Percentiles rank a stretch among this genome's conserved stretches.
Evolutionary conservation across 2,888 invertebrate species (phyloP).

Genomic region (Polydesmus complanatus): DNA sequence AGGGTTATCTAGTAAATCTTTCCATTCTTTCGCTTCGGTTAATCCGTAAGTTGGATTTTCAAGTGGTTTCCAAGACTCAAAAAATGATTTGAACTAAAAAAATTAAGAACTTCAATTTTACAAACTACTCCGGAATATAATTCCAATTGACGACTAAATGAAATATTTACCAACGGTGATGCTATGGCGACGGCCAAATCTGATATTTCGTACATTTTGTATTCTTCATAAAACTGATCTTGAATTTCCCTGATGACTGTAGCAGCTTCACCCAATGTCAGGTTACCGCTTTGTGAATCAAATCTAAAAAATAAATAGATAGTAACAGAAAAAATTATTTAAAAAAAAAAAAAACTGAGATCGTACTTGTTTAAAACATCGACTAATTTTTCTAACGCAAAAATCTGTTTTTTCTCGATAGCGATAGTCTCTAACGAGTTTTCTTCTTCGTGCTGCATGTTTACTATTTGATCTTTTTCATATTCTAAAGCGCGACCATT

Average conservation of each 20-base stretch:
- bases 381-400: conserved; percentile 54
- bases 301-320: conserved; percentile 6
- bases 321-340: conserved; percentile 24
- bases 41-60: conserved; percentile 33
- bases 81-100: conserved; percentile 53
- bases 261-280: conserved; percentile 45
- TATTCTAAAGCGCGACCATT: conserved; percentile 62
- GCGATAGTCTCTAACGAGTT: conserved; percentile 50
- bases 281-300: no score
- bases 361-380: conserved; percentile 44
- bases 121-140: no score
- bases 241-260: conserved; percentile 43
- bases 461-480: conserved; percentile 62
- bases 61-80: conserved; percentile 68
- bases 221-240: conserved; percentile 55
- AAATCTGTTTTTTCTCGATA: conserved; percentile 57
- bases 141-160: no score
- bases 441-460: conserved; percentile 62
- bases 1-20: conserved; percentile 31
- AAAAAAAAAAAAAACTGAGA: conserved; percentile 16
- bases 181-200: conserved; percentile 71
- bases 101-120: conserved; percentile 17
- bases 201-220: conserved; percentile 67
- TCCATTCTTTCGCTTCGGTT: conserved; percentile 34
- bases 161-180: conserved; percentile 47